Evolutionary conservation across 1,140 invertebrate species (phyloP).

Genomic region (Philotrypesis tridentata): DNA sequence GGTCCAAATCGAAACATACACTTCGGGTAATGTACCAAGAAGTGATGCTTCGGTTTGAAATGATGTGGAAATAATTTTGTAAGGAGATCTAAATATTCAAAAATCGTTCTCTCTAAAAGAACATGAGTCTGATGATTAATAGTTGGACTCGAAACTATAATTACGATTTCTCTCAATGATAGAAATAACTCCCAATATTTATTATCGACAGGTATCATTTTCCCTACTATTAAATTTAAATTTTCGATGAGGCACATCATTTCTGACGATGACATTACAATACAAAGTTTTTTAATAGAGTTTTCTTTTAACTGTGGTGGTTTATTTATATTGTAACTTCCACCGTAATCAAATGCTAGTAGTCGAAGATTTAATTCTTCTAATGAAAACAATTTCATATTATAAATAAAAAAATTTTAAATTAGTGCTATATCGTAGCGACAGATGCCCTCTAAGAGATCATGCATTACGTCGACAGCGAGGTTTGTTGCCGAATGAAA

Average conservation of each 20-base stretch:
- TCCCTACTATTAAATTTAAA: not conserved
- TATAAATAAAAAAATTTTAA: not conserved
- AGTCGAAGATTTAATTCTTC: not conserved
- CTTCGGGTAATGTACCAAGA: not conserved
- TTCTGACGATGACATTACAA: not conserved
- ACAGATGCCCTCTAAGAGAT: not conserved
- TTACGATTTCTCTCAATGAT: not conserved
- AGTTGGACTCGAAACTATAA: not conserved
- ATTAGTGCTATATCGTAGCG: not conserved
- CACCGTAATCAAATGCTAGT: not conserved
- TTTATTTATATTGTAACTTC: not conserved
- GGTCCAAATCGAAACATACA: not conserved
- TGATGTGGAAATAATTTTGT: not conserved
- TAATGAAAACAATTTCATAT: not conserved
- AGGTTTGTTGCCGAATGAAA: not conserved
- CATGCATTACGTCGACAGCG: not conserved
- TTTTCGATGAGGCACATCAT: not conserved
- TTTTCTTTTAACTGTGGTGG: not conserved
- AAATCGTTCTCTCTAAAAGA: not conserved
- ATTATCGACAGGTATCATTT: not conserved
- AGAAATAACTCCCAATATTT: not conserved
- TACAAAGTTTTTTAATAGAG: not conserved
- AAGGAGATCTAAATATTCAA: not conserved
- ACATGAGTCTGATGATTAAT: not conserved
- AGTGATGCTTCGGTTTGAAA: not conserved